Conservation (phyloP, 2,888 invertebrate species). For the Eupithecia insigniata region DNA sequence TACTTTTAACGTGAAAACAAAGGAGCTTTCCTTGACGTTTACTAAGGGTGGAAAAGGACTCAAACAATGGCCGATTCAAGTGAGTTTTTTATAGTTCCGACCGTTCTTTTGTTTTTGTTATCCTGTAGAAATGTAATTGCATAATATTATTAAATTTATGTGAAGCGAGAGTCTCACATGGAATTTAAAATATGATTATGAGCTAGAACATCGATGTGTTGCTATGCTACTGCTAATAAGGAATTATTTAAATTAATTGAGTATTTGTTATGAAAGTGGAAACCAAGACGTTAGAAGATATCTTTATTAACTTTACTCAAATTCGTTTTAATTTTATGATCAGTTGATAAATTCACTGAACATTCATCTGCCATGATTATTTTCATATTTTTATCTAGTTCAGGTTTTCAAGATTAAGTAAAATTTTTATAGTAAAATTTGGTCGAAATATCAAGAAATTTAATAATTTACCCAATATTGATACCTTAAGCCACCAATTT, state of each 20-base stretch:
- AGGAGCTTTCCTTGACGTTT: constrained; percentile 44
- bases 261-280: neutral
- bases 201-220: neutral
- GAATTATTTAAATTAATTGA: neutral
- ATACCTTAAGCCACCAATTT: neutral
- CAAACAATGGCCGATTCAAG: constrained; percentile 62
- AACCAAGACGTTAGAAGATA: neutral
- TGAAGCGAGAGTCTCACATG: neutral
- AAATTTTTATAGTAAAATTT: too few species aligned
- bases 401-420: neutral
- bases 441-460: neutral
- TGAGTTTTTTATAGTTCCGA: constrained; percentile 54
- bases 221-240: neutral
- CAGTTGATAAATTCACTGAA: neutral
- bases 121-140: constrained; percentile 23
- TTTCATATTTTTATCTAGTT: neutral
- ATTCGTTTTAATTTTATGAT: neutral
- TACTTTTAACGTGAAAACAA: constrained; percentile 57
- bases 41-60: constrained; percentile 53
- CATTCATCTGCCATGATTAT: neutral
- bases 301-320: neutral
- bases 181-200: constrained; percentile 13
- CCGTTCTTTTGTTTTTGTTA: constrained; percentile 38
- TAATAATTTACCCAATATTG: neutral
- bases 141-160: constrained; percentile 19